Evolutionary conservation across 2,797 vertebrate genomes (phyloP).

Genomic region (Carcharodon carcharias): DNA sequence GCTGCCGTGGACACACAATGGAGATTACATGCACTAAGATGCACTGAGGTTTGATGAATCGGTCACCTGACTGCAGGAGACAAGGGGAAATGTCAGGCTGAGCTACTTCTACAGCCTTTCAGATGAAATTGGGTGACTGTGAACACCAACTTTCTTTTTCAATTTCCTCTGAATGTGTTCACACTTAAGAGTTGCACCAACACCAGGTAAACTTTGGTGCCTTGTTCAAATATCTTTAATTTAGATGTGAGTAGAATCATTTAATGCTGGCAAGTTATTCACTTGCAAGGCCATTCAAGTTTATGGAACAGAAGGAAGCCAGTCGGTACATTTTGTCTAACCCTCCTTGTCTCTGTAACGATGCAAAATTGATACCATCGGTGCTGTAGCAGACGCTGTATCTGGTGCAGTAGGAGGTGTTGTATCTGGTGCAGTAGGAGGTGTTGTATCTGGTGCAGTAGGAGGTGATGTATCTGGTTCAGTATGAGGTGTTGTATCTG

Average conservation of each 20-base stretch:
- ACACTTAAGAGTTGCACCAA: not conserved
- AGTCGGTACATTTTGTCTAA: not conserved
- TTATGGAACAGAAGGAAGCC: not conserved
- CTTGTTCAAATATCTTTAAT: not conserved
- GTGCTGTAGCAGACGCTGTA: not conserved
- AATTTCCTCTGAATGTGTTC: not conserved
- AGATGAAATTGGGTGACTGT: not conserved
- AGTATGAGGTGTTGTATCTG: not conserved
- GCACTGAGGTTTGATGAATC: slow-evolving; percentile 51
- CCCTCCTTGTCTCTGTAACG: not conserved
- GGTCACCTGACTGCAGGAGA: slow-evolving; percentile 54
- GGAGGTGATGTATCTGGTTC: not conserved
- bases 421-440: not conserved
- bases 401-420: not conserved
- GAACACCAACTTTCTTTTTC: not conserved
- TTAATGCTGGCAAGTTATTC: not conserved
- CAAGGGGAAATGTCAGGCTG: slow-evolving; percentile 55
- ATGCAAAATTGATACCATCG: not conserved
- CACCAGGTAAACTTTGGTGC: too few relatives aligned
- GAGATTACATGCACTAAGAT: slow-evolving; percentile 49
- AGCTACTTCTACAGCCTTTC: slow-evolving; percentile 40
- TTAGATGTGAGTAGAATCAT: not conserved
- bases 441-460: not conserved
- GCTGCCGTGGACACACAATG: slow-evolving; percentile 56
- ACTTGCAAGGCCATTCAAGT: not conserved